These are phyloP conservation scores for Threskiornis aethiopicus DNA, from an alignment of 2,797 vertebrate genomes.

Conservation along the genomic window DNA sequence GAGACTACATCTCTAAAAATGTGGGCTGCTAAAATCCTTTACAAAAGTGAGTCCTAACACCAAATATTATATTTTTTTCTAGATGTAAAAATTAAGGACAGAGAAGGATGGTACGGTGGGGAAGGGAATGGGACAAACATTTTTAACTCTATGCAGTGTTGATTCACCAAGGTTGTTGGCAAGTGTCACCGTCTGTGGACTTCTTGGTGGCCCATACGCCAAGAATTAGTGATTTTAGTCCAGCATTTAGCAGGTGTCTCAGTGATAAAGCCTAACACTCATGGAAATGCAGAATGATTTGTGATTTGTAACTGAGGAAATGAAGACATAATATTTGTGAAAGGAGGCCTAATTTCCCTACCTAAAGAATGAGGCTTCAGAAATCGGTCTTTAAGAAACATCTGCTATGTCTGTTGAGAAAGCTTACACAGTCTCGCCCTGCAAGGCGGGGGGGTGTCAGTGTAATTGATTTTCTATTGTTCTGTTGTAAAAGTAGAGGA, in stretches of 20 bases:
- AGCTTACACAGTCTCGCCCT: neutral
- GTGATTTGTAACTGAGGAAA: neutral
- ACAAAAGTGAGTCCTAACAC: neutral
- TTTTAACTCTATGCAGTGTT: neutral
- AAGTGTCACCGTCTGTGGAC: neutral
- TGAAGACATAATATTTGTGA: neutral
- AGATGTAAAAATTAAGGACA: neutral
- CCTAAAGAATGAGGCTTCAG: neutral
- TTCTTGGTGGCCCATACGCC: neutral
- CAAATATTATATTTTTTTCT: neutral
- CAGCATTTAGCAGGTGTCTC: neutral
- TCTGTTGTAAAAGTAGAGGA: neutral
- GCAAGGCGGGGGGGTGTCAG: neutral
- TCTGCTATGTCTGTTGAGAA: neutral
- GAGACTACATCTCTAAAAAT: neutral
- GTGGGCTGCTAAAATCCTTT: neutral
- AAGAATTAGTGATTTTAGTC: neutral
- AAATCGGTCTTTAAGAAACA: neutral
- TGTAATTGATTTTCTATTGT: slow-evolving; percentile 19
- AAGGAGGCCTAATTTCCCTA: neutral
- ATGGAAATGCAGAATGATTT: neutral
- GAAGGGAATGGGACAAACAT: neutral
- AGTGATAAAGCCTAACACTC: neutral
- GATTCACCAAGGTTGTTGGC: neutral
- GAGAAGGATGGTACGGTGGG: neutral